phyloP scores from a whole-genome alignment of 92 coral and sea anemone species.

The Siderastrea radians region DNA sequence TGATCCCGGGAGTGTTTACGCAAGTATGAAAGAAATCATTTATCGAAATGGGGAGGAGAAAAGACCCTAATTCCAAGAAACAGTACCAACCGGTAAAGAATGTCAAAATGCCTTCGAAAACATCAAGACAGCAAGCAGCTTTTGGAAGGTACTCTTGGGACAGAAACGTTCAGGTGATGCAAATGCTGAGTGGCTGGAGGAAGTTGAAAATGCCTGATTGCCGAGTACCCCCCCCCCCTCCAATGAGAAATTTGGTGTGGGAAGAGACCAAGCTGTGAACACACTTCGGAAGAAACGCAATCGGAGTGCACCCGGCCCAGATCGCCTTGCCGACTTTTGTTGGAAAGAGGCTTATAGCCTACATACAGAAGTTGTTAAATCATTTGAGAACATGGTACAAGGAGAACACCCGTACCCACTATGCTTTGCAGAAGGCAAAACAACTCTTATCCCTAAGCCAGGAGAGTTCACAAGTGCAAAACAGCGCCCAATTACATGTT shows the following conservation, averaged over 20 bases:
- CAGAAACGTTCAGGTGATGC: slow-evolving; percentile 13
- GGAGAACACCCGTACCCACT: too few species aligned
- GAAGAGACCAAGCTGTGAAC: slow-evolving; percentile 38
- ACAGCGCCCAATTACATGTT: slow-evolving; percentile 71
- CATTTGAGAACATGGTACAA: too few species aligned
- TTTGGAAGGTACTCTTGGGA: slow-evolving; percentile 33
- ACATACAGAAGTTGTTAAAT: too few species aligned
- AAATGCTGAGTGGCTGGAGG: slow-evolving; percentile 36
- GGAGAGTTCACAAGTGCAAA: slow-evolving; percentile 65
- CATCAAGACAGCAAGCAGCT: too few species aligned
- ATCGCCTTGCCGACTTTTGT: slow-evolving; percentile 41
- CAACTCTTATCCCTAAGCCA: slow-evolving; percentile 48
- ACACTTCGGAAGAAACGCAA: slow-evolving; percentile 23
- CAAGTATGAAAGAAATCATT: too few species aligned
- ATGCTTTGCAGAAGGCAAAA: slow-evolving; percentile 66
- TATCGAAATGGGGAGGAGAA: too few species aligned
- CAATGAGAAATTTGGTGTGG: too few species aligned
- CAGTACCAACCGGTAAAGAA: too few species aligned
- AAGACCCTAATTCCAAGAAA: too few species aligned
- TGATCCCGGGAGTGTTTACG: too few species aligned
- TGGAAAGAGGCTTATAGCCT: slow-evolving; percentile 31
- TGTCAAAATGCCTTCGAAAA: too few species aligned
- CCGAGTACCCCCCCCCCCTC: slow-evolving; percentile 17
- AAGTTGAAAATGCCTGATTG: slow-evolving; percentile 2
- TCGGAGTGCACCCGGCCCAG: slow-evolving; percentile 74